phyloP scores from a whole-genome alignment of 2,888 invertebrate species.

The Amphimallon solstitiale region DNA sequence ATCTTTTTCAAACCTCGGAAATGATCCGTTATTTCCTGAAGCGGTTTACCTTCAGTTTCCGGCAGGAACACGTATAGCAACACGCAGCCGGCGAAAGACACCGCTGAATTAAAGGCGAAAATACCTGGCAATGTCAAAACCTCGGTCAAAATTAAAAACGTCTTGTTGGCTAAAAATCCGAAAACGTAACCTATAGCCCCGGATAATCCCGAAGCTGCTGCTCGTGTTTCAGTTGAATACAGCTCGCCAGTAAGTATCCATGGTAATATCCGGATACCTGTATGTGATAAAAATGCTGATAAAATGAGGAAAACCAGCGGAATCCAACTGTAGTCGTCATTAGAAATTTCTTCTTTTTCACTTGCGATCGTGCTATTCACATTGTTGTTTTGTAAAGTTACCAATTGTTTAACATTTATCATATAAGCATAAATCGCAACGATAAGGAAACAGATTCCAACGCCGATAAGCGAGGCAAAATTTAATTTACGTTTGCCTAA shows the following conservation, averaged over 20 bases:
- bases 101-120: conserved; percentile 74
- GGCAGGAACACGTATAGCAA: conserved; percentile 77
- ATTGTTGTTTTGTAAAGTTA: neutral
- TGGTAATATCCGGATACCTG: conserved; percentile 76
- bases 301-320: conserved; percentile 72
- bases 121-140: conserved; percentile 75
- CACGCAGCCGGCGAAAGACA: conserved; percentile 72
- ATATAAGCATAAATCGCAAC: conserved; percentile 68
- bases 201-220: conserved; percentile 77
- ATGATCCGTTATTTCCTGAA: conserved; percentile 77
- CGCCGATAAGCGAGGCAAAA: conserved; percentile 74
- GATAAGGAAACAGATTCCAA: conserved; percentile 72
- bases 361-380: neutral
- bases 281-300: conserved; percentile 75
- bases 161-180: conserved; percentile 79
- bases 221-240: conserved; percentile 74
- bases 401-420: conserved; percentile 50
- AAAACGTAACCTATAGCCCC: conserved; percentile 81
- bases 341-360: neutral
- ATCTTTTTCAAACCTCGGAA: conserved; percentile 70
- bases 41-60: conserved; percentile 83
- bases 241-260: conserved; percentile 87
- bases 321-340: conserved; percentile 67
- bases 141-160: conserved; percentile 74
- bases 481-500: conserved; percentile 78